These are phyloP conservation scores for Laterallus jamaicensis DNA, from an alignment of 2,113 vertebrate species.

Conservation along the genomic window DNA sequence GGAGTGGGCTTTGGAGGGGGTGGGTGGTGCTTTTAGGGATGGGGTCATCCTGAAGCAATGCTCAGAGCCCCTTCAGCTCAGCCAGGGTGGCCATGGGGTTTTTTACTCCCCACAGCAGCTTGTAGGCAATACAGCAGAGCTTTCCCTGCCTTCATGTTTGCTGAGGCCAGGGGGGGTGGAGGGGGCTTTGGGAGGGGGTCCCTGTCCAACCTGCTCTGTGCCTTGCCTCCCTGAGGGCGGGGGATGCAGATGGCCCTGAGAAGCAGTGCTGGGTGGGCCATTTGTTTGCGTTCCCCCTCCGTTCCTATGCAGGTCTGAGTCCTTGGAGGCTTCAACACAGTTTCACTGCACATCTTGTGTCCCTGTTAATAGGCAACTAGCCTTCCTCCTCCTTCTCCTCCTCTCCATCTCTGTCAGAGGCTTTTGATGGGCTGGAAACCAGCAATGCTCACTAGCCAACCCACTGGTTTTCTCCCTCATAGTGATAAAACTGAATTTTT, in stretches of 20 bases:
- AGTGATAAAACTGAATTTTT: no score
- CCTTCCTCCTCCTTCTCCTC: background rate
- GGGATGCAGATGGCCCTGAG: background rate
- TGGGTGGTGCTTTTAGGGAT: accelerated
- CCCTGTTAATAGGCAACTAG: accelerated
- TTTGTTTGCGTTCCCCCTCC: accelerated
- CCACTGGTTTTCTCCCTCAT: accelerated
- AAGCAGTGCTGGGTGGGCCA: accelerated
- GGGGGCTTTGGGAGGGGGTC: background rate
- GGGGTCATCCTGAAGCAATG: accelerated
- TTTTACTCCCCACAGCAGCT: background rate
- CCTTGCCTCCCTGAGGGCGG: background rate
- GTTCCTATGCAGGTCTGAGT: accelerated
- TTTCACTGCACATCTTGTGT: background rate
- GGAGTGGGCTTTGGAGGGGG: accelerated
- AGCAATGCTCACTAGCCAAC: accelerated
- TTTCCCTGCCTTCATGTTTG: accelerated
- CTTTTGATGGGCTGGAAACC: background rate
- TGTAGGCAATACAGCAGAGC: background rate
- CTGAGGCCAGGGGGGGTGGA: background rate
- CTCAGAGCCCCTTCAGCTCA: background rate
- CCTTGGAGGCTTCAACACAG: background rate
- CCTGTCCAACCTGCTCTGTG: no score
- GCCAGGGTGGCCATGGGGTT: background rate
- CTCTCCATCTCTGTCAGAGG: accelerated